Conservation (phyloP, 2,113 vertebrate genomes). For the Podarcis muralis region DNA sequence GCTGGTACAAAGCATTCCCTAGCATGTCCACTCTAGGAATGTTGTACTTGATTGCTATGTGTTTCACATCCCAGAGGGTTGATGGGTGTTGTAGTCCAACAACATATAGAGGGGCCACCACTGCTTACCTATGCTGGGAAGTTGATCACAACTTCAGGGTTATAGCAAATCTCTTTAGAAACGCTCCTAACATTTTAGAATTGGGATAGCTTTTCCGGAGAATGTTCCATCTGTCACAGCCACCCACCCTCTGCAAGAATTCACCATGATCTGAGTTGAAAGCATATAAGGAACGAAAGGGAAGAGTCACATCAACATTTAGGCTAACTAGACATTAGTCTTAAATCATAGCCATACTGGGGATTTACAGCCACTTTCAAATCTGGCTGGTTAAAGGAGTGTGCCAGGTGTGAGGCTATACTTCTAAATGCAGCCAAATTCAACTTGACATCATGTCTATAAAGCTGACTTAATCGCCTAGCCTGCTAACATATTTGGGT, state of each 20-base stretch:
- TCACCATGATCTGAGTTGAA: background rate
- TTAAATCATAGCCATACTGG: background rate
- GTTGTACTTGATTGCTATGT: no score
- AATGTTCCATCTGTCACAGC: background rate
- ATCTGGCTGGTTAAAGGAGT: background rate
- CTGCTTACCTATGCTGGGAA: background rate
- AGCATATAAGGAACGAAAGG: background rate
- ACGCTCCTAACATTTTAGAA: background rate
- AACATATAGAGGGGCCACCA: no score
- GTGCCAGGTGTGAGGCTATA: background rate
- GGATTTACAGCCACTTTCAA: constrained; percentile 25
- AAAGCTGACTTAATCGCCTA: accelerated
- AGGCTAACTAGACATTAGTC: constrained; percentile 2
- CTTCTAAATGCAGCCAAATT: constrained; percentile 14
- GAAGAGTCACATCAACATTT: background rate
- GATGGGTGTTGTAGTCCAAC: no score
- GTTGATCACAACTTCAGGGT: background rate
- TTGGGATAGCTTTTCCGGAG: background rate
- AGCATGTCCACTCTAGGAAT: no score
- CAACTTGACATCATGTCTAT: background rate
- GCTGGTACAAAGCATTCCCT: no score
- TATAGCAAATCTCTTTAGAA: background rate
- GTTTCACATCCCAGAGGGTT: no score
- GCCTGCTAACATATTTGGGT: background rate
- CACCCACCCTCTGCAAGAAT: background rate